Conservation (phyloP, 2,888 invertebrate genomes). For the Dryocosmus kuriphilus region DNA sequence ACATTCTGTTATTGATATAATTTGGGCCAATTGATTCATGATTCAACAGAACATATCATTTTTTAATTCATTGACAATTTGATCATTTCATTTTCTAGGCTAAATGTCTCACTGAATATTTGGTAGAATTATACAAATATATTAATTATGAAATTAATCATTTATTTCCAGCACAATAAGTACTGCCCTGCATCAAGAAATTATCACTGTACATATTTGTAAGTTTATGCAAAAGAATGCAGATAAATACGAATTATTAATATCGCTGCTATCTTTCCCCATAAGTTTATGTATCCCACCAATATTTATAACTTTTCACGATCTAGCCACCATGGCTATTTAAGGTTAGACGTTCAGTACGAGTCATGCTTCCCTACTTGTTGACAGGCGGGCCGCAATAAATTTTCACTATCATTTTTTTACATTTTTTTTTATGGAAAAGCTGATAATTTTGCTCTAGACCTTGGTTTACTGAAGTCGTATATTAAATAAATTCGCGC, state of each 20-base stretch:
- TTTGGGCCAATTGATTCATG: background rate
- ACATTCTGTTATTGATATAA: too few species aligned
- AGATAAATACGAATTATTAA: constrained; percentile 1
- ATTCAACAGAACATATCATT: background rate
- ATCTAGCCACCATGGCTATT: constrained; percentile 43
- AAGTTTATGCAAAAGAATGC: background rate
- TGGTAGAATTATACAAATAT: background rate
- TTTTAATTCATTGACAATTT: background rate
- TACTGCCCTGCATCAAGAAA: background rate
- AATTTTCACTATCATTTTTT: constrained; percentile 39
- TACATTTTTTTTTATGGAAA: constrained; percentile 15
- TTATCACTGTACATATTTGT: background rate
- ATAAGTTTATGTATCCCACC: constrained; percentile 11
- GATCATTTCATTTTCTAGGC: background rate
- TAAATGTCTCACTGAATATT: background rate
- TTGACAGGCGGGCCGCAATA: constrained; percentile 37
- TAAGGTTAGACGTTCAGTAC: constrained; percentile 39
- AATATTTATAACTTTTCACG: constrained; percentile 38
- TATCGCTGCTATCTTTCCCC: background rate
- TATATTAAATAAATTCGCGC: constrained; percentile 13
- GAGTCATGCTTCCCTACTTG: constrained; percentile 22
- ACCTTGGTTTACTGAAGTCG: background rate
- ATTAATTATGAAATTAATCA: background rate
- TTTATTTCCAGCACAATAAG: background rate
- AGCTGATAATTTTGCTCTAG: constrained; percentile 26